phyloP scores from a whole-genome alignment of 2,888 invertebrate genomes.

The Idaea straminata region DNA sequence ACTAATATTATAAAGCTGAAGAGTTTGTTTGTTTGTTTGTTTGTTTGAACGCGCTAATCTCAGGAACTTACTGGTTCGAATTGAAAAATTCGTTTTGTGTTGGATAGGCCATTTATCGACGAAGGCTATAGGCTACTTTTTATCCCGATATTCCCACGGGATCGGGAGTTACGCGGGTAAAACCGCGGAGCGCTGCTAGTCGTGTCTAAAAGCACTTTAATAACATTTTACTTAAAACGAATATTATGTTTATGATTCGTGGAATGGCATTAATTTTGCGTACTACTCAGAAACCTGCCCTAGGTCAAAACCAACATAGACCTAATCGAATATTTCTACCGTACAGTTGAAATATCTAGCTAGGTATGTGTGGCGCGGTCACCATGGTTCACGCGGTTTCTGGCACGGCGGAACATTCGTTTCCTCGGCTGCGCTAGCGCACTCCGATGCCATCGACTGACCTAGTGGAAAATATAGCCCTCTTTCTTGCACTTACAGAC shows the following conservation, averaged over 20 bases:
- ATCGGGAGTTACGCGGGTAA: no score
- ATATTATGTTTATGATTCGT: neutral
- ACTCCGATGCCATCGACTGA: neutral
- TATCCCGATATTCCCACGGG: no score
- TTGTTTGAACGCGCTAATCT: no score
- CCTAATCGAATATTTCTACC: neutral
- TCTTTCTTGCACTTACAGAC: neutral
- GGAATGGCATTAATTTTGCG: neutral
- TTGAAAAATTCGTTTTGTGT: no score
- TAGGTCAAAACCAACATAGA: neutral
- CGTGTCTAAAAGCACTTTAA: no score
- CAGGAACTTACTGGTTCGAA: no score
- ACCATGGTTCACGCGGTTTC: conserved; percentile 6
- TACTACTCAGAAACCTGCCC: neutral
- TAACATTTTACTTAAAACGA: no score
- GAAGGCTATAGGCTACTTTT: no score
- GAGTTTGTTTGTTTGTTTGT: no score
- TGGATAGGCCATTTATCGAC: no score
- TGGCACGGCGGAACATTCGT: conserved; percentile 8
- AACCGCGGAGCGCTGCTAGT: no score
- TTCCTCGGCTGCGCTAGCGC: neutral
- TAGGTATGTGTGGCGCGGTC: neutral
- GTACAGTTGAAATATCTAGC: neutral
- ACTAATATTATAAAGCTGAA: no score
- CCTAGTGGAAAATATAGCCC: neutral